Percentiles rank a stretch among this genome's conserved stretches.
Conservation (phyloP, 1,140 invertebrate species). For the Bicyclus anynana region DNA sequence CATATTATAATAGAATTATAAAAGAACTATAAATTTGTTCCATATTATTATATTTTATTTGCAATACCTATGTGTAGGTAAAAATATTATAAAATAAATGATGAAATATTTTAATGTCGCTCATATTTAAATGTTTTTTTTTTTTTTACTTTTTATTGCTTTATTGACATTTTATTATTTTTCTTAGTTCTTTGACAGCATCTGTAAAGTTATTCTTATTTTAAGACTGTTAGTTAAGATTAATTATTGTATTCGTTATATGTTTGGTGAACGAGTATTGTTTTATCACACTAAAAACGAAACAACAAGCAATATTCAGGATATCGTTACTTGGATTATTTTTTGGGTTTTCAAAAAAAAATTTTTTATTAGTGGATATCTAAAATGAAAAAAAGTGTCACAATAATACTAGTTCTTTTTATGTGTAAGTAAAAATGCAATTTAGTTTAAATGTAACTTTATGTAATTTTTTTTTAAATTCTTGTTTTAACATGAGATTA, state of each 20-base stretch:
- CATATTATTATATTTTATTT: constrained; percentile 6
- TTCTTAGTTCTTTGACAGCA: neutral
- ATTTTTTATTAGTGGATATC: too few relatives aligned
- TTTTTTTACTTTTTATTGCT: constrained; percentile 15
- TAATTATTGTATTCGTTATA: neutral
- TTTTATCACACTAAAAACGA: neutral
- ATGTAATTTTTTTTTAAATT: neutral
- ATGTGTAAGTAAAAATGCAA: constrained; percentile 4
- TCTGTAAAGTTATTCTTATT: neutral
- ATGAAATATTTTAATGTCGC: constrained; percentile 1
- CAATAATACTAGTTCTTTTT: neutral
- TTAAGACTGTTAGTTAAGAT: neutral
- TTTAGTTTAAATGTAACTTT: neutral
- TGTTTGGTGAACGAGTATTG: neutral
- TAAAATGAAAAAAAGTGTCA: too few relatives aligned
- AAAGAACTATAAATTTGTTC: neutral
- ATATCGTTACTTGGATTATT: neutral
- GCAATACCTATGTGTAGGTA: constrained; percentile 4
- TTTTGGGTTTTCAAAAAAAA: too few relatives aligned
- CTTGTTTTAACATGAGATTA: neutral
- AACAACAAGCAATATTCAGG: neutral
- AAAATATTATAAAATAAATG: constrained; percentile 5
- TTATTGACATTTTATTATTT: constrained; percentile 14
- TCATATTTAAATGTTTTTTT: constrained; percentile 13
- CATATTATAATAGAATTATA: neutral